These are phyloP conservation scores for Notodonta ziczac DNA, from an alignment of 2,888 invertebrate genomes.

Conservation along the genomic window DNA sequence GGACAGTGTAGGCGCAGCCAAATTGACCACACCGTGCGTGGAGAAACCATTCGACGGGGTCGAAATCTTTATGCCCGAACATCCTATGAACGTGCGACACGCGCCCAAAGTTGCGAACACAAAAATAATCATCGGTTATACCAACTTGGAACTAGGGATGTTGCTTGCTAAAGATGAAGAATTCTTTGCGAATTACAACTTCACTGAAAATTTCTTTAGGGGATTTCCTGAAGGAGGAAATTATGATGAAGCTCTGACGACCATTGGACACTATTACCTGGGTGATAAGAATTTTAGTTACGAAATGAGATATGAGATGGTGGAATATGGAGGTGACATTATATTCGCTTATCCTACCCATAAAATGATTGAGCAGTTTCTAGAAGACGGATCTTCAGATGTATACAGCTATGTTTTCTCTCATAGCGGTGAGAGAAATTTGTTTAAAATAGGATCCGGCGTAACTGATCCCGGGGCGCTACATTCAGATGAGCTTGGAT, in stretches of 20 bases:
- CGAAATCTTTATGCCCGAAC: conserved; percentile 18
- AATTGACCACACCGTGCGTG: conserved; percentile 19
- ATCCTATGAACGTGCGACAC: conserved; percentile 14
- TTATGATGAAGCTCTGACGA: conserved; percentile 11
- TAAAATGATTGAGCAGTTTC: conserved; percentile 18
- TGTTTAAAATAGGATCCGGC: no score
- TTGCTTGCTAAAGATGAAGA: conserved; percentile 1
- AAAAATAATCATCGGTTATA: conserved; percentile 20
- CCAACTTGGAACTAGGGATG: conserved; percentile 13
- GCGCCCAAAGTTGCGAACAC: conserved; percentile 13
- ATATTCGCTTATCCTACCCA: conserved; percentile 17
- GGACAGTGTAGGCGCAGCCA: not conserved
- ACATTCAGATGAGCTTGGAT: conserved; percentile 30
- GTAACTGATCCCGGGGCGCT: conserved; percentile 14
- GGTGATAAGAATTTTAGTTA: conserved; percentile 20
- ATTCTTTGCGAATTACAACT: conserved; percentile 7
- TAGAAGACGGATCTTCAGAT: conserved; percentile 10
- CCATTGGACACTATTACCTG: conserved; percentile 18
- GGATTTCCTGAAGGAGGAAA: conserved; percentile 15
- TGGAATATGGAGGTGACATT: conserved; percentile 15
- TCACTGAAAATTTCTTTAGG: not conserved
- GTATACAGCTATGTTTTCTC: conserved; percentile 27
- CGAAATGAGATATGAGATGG: conserved; percentile 8
- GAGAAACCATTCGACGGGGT: conserved; percentile 18
- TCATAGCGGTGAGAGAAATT: conserved; percentile 14